Conservation (phyloP, 2,888 invertebrate species). For the Lamellibrachia columna region DNA sequence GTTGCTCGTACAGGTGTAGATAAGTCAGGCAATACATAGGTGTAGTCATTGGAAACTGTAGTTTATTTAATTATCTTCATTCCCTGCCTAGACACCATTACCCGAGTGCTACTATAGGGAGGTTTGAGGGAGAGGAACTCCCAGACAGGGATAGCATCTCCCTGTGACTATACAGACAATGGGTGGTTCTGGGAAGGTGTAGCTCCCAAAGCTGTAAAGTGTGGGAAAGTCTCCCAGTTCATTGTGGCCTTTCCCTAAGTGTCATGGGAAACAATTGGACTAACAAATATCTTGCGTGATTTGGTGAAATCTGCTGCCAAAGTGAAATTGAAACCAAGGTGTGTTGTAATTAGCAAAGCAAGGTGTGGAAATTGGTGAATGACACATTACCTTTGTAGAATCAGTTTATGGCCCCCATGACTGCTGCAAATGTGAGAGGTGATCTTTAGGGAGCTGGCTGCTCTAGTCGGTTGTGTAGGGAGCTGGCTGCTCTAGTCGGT, state of each 20-base stretch:
- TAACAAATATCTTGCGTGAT: neutral
- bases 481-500: no score
- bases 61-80: neutral
- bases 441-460: neutral
- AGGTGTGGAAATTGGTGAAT: neutral
- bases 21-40: neutral
- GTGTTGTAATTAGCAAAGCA: neutral
- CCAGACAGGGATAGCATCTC: neutral
- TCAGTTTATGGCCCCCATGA: neutral
- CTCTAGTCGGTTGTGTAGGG: no score
- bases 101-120: neutral
- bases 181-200: neutral
- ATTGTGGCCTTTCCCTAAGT: neutral
- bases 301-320: neutral
- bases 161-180: neutral
- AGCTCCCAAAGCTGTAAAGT: neutral
- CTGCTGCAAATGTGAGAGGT: neutral
- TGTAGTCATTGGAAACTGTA: neutral
- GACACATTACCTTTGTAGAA: neutral
- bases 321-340: neutral
- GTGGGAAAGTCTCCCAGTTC: neutral
- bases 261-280: neutral
- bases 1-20: neutral
- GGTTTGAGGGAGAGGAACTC: neutral
- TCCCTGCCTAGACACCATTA: neutral